phyloP scores from a whole-genome alignment of 35 echinoderm and acorn worm species.

The Chiridota heheva region DNA sequence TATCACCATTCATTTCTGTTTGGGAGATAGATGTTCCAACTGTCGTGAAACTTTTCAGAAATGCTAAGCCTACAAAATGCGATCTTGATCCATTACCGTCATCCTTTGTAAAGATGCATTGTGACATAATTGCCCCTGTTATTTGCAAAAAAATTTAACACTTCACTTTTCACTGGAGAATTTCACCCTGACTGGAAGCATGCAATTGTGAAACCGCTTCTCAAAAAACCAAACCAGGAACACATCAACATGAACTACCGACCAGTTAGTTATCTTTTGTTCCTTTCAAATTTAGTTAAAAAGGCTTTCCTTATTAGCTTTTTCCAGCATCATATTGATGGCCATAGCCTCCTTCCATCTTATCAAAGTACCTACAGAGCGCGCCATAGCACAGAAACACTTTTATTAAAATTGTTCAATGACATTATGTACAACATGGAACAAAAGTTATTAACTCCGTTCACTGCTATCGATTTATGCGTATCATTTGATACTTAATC shows the following conservation, averaged over 20 bases:
- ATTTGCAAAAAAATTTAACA: constrained; percentile 24
- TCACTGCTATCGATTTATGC: not conserved
- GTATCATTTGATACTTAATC: not conserved
- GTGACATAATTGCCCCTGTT: constrained; percentile 34
- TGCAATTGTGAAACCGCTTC: not conserved
- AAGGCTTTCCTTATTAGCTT: not conserved
- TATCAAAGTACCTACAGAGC: not conserved
- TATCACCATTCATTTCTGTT: not conserved
- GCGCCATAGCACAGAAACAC: not conserved
- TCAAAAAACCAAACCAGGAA: not conserved
- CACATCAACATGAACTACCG: not conserved
- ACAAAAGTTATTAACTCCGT: no score
- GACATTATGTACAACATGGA: not conserved
- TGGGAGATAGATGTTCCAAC: constrained; percentile 7
- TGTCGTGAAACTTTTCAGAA: not conserved
- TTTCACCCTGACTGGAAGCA: not conserved
- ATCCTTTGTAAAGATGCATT: constrained; percentile 23
- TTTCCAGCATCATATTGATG: no score
- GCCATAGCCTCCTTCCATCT: not conserved
- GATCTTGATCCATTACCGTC: constrained; percentile 32
- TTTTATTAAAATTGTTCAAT: not conserved
- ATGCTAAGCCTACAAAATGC: constrained; percentile 40
- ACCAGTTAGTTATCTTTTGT: not conserved
- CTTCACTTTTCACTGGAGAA: not conserved
- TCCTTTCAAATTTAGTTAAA: not conserved